phyloP scores from a whole-genome alignment of 2,797 vertebrate genomes.

The Dallia pectoralis region DNA sequence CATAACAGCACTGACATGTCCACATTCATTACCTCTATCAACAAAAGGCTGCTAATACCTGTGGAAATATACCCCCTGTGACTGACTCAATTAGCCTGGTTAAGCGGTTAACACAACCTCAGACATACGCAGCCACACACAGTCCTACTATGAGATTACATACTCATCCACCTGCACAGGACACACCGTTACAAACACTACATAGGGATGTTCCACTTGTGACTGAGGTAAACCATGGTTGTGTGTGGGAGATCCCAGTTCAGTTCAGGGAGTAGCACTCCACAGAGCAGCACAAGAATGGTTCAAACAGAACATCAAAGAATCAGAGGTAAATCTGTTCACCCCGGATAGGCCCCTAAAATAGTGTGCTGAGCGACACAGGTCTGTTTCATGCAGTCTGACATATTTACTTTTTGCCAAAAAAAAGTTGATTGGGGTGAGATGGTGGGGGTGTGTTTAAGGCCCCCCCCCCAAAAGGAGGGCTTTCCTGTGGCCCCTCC shows the following conservation, averaged over 20 bases:
- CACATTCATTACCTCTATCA: slow-evolving; percentile 61
- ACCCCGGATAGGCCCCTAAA: slow-evolving; percentile 30
- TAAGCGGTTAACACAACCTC: slow-evolving; percentile 12
- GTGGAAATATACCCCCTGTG: slow-evolving; percentile 65
- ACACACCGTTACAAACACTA: slow-evolving; percentile 31
- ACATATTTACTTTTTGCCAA: slow-evolving; percentile 72
- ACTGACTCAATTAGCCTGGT: slow-evolving; percentile 55
- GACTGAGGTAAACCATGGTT: slow-evolving; percentile 54
- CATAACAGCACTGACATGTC: slow-evolving; percentile 57
- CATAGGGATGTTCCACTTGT: slow-evolving; percentile 54
- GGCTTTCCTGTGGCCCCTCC: slow-evolving; percentile 40
- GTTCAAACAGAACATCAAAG: slow-evolving; percentile 42
- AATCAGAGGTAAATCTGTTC: slow-evolving; percentile 49
- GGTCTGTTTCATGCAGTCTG: slow-evolving; percentile 66
- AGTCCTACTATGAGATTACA: slow-evolving; percentile 4
- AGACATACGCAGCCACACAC: slow-evolving; percentile 15
- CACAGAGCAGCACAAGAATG: slow-evolving; percentile 61
- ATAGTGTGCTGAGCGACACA: slow-evolving; percentile 46
- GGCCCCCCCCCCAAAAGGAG: slow-evolving; percentile 30
- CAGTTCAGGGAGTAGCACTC: slow-evolving; percentile 66
- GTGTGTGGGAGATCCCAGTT: slow-evolving; percentile 52
- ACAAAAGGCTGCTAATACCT: slow-evolving; percentile 64
- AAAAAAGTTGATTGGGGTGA: slow-evolving; percentile 61
- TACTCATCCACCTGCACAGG: not conserved
- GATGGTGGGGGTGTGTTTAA: slow-evolving; percentile 54